Conservation (phyloP, 2,888 invertebrate genomes). For the Nemotelus nigrinus region DNA sequence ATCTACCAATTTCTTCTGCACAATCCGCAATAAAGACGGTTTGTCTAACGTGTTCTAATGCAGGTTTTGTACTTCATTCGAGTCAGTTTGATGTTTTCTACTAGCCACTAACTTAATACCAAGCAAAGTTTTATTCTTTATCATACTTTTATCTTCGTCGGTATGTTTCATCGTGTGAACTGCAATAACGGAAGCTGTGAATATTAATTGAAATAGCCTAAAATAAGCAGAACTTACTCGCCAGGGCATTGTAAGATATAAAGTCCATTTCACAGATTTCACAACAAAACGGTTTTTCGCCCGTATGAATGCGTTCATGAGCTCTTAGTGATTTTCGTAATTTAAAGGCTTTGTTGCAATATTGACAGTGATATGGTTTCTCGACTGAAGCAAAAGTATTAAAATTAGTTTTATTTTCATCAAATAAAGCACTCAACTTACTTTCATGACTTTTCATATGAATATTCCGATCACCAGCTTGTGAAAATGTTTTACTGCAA, state of each 20-base stretch:
- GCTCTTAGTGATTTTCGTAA: slow-evolving; percentile 49
- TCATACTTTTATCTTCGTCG: slow-evolving; percentile 37
- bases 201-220: not conserved
- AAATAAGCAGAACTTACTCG: slow-evolving; percentile 31
- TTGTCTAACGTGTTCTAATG: too few species aligned
- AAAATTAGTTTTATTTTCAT: not conserved
- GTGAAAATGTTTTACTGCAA: slow-evolving; percentile 49
- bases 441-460: slow-evolving; percentile 49
- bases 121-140: slow-evolving; percentile 37
- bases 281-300: slow-evolving; percentile 49
- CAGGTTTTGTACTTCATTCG: too few species aligned
- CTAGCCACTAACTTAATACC: not conserved
- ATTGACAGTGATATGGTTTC: slow-evolving; percentile 48
- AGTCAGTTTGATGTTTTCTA: too few species aligned
- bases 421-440: not conserved
- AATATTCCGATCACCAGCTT: slow-evolving; percentile 49
- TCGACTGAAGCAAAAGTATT: slow-evolving; percentile 36
- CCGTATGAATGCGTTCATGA: slow-evolving; percentile 51
- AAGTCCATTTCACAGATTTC: slow-evolving; percentile 49
- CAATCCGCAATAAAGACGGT: too few species aligned
- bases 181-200: slow-evolving; percentile 23
- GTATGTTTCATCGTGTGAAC: slow-evolving; percentile 50
- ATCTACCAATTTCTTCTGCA: too few species aligned
- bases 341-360: slow-evolving; percentile 49
- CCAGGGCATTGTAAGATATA: slow-evolving; percentile 50